These are phyloP conservation scores for Sminthurides aquaticus DNA, from an alignment of 2,888 invertebrate species.

Conservation along the genomic window DNA sequence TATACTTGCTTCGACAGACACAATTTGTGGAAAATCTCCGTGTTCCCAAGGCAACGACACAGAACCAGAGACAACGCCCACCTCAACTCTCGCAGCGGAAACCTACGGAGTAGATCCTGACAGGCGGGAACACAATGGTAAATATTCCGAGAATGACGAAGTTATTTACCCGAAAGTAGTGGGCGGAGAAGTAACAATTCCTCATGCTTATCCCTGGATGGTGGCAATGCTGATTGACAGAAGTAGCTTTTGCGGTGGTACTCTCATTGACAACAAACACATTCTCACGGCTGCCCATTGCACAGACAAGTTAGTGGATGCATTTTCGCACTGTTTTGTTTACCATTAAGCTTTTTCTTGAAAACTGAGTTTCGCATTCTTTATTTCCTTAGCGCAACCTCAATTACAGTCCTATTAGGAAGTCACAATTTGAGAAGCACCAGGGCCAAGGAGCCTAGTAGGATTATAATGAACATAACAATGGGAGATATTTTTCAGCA, in stretches of 20 bases:
- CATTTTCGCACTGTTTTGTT: neutral
- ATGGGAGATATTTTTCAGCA: slow-evolving; percentile 36
- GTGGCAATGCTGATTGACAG: slow-evolving; percentile 39
- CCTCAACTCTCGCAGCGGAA: neutral
- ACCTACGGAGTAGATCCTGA: neutral
- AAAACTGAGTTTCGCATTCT: slow-evolving; percentile 6
- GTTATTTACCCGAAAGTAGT: slow-evolving; percentile 24
- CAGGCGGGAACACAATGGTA: neutral
- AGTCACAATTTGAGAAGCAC: slow-evolving; percentile 36
- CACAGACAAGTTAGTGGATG: slow-evolving; percentile 35
- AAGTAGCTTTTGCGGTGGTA: slow-evolving; percentile 36
- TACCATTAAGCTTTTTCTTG: neutral
- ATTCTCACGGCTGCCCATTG: slow-evolving; percentile 42
- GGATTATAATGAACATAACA: slow-evolving; percentile 36
- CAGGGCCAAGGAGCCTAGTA: slow-evolving; percentile 23
- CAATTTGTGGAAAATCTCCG: neutral
- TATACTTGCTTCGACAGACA: no score
- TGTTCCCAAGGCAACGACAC: neutral
- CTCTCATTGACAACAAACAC: slow-evolving; percentile 32
- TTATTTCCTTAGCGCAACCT: slow-evolving; percentile 24
- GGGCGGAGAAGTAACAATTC: slow-evolving; percentile 26
- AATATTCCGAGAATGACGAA: neutral
- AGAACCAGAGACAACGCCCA: neutral
- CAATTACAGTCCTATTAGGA: slow-evolving; percentile 37
- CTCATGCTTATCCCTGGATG: slow-evolving; percentile 40